Conservation (phyloP, 1,140 invertebrate species). For the Oncopodura yosiiana region DNA sequence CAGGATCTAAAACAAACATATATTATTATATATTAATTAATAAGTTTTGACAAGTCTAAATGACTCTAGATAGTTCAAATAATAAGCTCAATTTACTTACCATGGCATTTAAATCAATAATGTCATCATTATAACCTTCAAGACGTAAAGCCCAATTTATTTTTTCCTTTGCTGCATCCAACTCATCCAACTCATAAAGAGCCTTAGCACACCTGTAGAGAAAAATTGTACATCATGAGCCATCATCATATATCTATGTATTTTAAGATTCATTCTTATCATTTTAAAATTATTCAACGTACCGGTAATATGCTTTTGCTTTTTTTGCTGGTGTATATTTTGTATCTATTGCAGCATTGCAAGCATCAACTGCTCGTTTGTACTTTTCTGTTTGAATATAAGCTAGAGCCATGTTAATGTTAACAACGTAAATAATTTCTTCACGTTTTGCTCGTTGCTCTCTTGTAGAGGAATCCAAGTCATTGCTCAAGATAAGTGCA, state of each 20-base stretch:
- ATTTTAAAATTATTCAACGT: neutral
- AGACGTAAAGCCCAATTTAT: neutral
- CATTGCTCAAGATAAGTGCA: too few species aligned
- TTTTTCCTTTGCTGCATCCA: neutral
- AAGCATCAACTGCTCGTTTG: conserved; percentile 39
- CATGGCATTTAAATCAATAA: neutral
- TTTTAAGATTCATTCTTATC: too few species aligned
- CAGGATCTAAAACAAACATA: too few species aligned
- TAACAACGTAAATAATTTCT: conserved; percentile 38
- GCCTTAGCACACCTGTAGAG: neutral
- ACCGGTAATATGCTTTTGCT: conserved; percentile 14
- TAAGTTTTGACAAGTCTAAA: too few species aligned
- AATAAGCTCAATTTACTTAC: too few species aligned
- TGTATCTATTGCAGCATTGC: conserved; percentile 39
- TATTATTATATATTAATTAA: too few species aligned
- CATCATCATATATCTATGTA: neutral
- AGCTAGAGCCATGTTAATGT: conserved; percentile 59
- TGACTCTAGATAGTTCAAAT: too few species aligned
- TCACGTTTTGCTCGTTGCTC: neutral
- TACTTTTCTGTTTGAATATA: conserved; percentile 49
- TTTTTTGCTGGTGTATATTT: too few species aligned
- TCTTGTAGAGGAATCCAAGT: conserved; percentile 48
- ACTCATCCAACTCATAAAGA: neutral
- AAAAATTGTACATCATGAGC: neutral
- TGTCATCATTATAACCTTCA: neutral